Base-by-base conservation (phyloP, 1,140 invertebrate genomes). In the Diorhabda sublineata region DNA sequence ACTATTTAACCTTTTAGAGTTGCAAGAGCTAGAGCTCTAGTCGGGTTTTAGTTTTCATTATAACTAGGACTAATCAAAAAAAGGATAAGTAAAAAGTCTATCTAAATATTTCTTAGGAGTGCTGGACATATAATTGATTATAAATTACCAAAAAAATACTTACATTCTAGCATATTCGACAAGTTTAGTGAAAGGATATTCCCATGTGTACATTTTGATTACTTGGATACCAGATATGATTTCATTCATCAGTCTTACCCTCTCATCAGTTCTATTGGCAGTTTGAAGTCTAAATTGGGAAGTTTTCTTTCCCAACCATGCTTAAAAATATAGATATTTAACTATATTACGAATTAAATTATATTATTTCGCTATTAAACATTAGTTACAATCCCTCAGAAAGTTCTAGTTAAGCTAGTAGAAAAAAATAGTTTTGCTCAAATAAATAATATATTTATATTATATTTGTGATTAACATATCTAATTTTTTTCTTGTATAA, bases 131-230 rank as follows among this genome's bases (percentile, higher is more conserved):
- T 58, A n/a, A 5, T 2, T n/a, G 26, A 4, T 4, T 2, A n/a
- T 4, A n/a, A 0, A 7, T 2, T 4, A 58, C 57, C 57, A 58
- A 57, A 42, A 57, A 45, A 60, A 47, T 44, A 69, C 67, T 71
- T 71, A 73, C 71, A 64, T 64, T 65, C 71, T 67, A 4, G 63
- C 58, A 45, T 59, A 52, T 42, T 45, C 56, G 9, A 93, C 86
- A 45, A 92, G 81, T 58, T 83, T 84, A 4, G 88, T 88, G 76
- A 94, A 94, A 0, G 90, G 90, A 56, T 88, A 86, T 77, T 94
- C 92, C 93, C 93, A 95, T 0, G 90, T 88, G 76, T 93, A 94
- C 92, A 96, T 94, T 82, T 96, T 97, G 42, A 92, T 94, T 2
- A 89, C 87, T 70, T 90, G 89, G 43, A 91, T 91, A 9, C 89